These are phyloP conservation scores for Cepphus grylle DNA, from an alignment of 2,113 vertebrate genomes.

Conservation along the genomic window DNA sequence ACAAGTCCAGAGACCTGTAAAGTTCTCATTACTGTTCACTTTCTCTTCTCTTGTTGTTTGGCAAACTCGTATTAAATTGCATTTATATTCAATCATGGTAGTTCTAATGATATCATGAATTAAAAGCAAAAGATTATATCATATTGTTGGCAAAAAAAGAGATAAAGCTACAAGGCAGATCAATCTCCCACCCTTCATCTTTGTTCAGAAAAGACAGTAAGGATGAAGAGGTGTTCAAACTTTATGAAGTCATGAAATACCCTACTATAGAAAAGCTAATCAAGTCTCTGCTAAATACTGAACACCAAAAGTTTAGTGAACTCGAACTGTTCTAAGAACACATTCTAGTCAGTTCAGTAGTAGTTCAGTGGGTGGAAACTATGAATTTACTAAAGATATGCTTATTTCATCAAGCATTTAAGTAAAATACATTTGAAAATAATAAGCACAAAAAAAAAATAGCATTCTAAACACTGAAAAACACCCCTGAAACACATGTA, in stretches of 20 bases:
- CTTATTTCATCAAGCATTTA: background rate
- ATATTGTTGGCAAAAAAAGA: background rate
- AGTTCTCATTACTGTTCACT: background rate
- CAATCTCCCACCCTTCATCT: background rate
- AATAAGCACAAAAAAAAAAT: background rate
- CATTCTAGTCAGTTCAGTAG: background rate
- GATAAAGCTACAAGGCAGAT: background rate
- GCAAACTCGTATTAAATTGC: background rate
- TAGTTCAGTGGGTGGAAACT: background rate
- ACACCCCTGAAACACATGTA: background rate
- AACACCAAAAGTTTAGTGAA: background rate
- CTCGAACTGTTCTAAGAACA: background rate
- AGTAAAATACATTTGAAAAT: background rate
- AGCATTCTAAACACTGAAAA: background rate
- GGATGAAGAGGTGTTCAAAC: background rate
- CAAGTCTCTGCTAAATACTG: background rate
- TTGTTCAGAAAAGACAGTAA: background rate
- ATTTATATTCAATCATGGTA: background rate
- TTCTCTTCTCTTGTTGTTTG: background rate
- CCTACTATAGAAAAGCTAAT: background rate
- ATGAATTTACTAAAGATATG: background rate
- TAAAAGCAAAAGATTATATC: background rate
- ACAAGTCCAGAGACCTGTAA: background rate
- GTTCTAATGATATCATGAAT: background rate
- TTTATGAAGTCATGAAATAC: background rate